A percentile compares a stretch with the other conserved stretches of the same genome.
Evolutionary conservation across 2,113 vertebrate genomes (phyloP).

Genomic region (Progne subis): DNA sequence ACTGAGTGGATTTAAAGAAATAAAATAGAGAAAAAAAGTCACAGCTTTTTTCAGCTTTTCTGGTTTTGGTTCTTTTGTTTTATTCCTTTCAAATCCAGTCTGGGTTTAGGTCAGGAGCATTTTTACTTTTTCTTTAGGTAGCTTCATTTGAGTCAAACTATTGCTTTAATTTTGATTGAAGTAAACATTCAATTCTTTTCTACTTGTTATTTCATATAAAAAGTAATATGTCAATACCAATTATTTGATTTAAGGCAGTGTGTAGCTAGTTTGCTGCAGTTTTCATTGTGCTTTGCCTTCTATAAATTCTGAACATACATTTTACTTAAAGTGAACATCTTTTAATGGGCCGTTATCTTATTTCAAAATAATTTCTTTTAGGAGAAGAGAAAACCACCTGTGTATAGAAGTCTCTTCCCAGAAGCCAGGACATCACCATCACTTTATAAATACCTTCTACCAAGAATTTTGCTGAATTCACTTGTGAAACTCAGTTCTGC

Average conservation of each 20-base stretch:
- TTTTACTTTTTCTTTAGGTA: neutral
- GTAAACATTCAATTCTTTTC: neutral
- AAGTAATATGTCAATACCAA: neutral
- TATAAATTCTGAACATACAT: neutral
- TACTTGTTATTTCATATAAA: neutral
- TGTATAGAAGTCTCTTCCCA: neutral
- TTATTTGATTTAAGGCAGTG: neutral
- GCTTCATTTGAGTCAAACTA: neutral
- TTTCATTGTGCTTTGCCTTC: neutral
- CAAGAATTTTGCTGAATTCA: neutral
- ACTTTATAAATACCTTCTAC: neutral
- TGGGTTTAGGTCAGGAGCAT: neutral
- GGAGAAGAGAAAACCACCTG: neutral
- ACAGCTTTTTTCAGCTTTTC: neutral
- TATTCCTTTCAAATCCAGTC: neutral
- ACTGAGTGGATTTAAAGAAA: neutral
- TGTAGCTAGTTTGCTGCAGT: neutral
- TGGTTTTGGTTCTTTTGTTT: neutral
- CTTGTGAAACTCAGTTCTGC: neutral
- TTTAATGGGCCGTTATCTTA: neutral
- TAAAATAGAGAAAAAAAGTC: neutral
- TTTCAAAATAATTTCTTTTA: neutral
- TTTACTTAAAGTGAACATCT: neutral
- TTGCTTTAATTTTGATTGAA: neutral
- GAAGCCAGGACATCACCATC: neutral